These are phyloP conservation scores for Eupithecia inturbata DNA, from an alignment of 2,888 invertebrate genomes.

Conservation along the genomic window DNA sequence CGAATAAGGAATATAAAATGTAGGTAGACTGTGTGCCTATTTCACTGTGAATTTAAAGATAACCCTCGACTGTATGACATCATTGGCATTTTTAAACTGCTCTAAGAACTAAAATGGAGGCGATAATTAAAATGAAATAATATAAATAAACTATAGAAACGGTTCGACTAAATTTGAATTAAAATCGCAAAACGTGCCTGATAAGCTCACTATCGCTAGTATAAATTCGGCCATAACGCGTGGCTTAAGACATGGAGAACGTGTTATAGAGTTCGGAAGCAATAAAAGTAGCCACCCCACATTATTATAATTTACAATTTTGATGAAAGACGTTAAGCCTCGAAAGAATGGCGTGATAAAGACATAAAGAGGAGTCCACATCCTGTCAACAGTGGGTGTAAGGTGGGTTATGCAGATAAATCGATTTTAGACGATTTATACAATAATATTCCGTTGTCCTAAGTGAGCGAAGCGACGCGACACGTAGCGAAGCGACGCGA, in stretches of 20 bases:
- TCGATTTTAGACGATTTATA: background rate
- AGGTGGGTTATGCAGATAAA: background rate
- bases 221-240: background rate
- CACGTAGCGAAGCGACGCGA: too few relatives aligned
- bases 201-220: background rate
- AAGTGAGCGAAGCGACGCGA: too few relatives aligned
- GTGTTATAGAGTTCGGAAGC: background rate
- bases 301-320: background rate
- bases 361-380: background rate
- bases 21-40: background rate
- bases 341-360: background rate
- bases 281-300: background rate
- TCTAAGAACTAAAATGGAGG: conserved; percentile 14
- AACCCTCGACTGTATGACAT: conserved; percentile 51
- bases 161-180: background rate
- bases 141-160: background rate
- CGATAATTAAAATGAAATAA: background rate
- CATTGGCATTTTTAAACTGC: conserved; percentile 38
- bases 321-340: background rate
- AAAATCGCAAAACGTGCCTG: background rate
- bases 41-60: conserved; percentile 32
- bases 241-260: background rate
- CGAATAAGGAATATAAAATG: conserved; percentile 3
- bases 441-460: too few relatives aligned
- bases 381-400: background rate